phyloP scores from a whole-genome alignment of 2,113 vertebrate genomes.

The Phylloscopus trochiloides region DNA sequence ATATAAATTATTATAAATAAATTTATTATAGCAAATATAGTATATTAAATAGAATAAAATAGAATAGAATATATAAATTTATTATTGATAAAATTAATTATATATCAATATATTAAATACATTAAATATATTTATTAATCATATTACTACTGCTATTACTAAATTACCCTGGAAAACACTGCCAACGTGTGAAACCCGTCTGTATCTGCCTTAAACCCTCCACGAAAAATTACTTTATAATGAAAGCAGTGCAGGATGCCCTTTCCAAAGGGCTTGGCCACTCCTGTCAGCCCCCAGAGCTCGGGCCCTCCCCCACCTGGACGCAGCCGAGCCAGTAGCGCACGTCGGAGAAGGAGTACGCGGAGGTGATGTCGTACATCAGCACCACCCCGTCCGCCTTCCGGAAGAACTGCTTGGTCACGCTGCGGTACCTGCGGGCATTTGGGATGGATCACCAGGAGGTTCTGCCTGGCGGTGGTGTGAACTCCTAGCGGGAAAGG shows the following conservation, averaged over 20 bases:
- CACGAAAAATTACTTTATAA: not conserved
- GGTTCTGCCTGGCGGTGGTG: not conserved
- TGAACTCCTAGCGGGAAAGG: not conserved
- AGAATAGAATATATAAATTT: too few species aligned
- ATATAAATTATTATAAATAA: too few species aligned
- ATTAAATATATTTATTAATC: too few species aligned
- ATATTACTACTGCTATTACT: too few species aligned
- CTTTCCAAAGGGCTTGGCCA: not conserved
- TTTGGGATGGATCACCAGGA: not conserved
- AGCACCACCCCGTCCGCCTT: conserved; percentile 88
- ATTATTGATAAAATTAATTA: too few species aligned
- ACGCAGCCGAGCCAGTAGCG: conserved; percentile 86
- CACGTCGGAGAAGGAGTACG: conserved; percentile 78
- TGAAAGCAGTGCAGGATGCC: not conserved
- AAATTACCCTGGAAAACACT: not conserved
- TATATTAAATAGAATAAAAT: too few species aligned
- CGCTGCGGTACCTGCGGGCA: conserved; percentile 83
- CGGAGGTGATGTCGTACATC: conserved; percentile 91
- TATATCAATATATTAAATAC: too few species aligned
- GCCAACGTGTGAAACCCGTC: not conserved
- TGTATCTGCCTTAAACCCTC: not conserved
- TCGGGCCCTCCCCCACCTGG: conserved; percentile 70
- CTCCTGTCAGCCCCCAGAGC: not conserved
- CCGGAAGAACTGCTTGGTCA: conserved; percentile 86
- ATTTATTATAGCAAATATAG: too few species aligned